Evolutionary conservation across 2,888 invertebrate species (phyloP).

Genomic region (Ramazzottius varieornatus): DNA sequence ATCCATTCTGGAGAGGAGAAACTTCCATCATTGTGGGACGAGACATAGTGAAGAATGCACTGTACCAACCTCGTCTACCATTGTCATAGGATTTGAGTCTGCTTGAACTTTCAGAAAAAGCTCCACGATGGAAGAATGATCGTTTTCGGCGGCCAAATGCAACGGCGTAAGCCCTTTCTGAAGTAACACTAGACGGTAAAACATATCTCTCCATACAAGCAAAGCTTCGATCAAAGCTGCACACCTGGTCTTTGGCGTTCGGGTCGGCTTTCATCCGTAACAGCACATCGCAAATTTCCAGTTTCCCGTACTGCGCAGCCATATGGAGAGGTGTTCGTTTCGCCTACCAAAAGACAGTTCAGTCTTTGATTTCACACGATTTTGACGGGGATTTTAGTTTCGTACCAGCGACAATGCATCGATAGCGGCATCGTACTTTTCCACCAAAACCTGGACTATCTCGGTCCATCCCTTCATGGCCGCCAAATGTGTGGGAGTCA

Average conservation of each 20-base stretch:
- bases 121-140: conserved; percentile 90
- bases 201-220: neutral
- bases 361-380: neutral
- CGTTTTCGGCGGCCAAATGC: conserved; percentile 88
- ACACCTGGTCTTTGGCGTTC: conserved; percentile 65
- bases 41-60: too few species aligned
- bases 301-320: conserved; percentile 80
- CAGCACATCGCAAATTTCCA: conserved; percentile 71
- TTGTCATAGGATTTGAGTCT: neutral
- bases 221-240: conserved; percentile 2
- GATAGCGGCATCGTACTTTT: conserved; percentile 76
- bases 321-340: conserved; percentile 92
- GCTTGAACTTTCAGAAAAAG: conserved; percentile 47
- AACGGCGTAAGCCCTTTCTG: conserved; percentile 73
- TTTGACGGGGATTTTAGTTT: too few species aligned
- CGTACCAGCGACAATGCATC: conserved; percentile 66
- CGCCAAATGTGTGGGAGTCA: conserved; percentile 84
- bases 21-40: neutral
- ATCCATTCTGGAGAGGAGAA: conserved; percentile 42
- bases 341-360: conserved; percentile 26
- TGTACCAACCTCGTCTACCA: neutral
- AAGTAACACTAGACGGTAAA: conserved; percentile 5
- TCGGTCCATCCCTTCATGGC: conserved; percentile 84
- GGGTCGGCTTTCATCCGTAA: conserved; percentile 77
- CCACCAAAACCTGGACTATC: conserved; percentile 61